A percentile compares a stretch with the other conserved stretches of the same genome.
Evolutionary conservation across 2,797 vertebrate species (phyloP).

Genomic region (Melanogrammus aeglefinus): DNA sequence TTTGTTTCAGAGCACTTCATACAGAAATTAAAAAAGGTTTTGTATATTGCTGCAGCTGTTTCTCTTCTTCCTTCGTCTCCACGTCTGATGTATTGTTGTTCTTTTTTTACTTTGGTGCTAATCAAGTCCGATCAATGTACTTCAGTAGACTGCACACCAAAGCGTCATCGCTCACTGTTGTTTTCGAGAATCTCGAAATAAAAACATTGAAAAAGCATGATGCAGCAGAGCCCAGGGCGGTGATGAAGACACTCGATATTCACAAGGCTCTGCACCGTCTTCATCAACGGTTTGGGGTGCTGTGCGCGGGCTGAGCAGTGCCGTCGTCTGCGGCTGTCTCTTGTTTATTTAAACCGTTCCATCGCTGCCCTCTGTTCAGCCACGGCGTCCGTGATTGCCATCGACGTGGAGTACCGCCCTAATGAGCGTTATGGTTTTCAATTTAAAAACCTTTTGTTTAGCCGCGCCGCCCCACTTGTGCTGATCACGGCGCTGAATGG

Average conservation of each 20-base stretch:
- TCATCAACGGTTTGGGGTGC: no score
- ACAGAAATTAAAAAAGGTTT: constrained; percentile 69
- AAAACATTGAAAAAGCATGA: no score
- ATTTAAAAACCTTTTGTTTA: constrained; percentile 75
- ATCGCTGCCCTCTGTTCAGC: constrained; percentile 49
- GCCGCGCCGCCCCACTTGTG: constrained; percentile 65
- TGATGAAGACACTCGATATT: no score
- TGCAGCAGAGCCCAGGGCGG: no score
- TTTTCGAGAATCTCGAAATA: no score
- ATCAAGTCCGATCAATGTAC: background rate
- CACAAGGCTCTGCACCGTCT: no score
- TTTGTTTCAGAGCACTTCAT: constrained; percentile 71
- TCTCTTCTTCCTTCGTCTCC: constrained; percentile 23
- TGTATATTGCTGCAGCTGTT: constrained; percentile 69
- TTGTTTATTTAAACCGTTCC: constrained; percentile 58
- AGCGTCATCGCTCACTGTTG: no score
- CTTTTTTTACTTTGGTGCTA: background rate
- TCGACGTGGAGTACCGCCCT: constrained; percentile 69
- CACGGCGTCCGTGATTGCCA: constrained; percentile 67
- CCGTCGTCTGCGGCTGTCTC: constrained; percentile 20
- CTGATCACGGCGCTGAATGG: constrained; percentile 73
- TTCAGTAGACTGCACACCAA: background rate
- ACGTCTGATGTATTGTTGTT: background rate
- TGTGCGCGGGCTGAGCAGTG: no score
- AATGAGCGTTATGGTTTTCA: constrained; percentile 76